These are phyloP conservation scores for Escarpia spicata DNA, from an alignment of 2,888 invertebrate species.

Conservation along the genomic window DNA sequence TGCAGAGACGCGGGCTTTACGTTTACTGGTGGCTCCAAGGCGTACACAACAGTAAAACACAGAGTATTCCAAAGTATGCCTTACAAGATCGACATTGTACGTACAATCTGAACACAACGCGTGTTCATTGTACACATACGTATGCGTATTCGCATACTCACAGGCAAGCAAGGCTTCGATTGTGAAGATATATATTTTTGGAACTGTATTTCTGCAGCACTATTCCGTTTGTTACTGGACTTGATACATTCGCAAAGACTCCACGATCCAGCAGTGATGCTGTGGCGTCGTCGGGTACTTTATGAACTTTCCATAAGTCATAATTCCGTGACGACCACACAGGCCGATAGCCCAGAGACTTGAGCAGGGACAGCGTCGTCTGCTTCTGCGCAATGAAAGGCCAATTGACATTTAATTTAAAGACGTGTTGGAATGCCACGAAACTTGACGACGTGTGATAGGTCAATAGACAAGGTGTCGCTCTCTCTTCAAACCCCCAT, in stretches of 20 bases:
- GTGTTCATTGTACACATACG: not conserved
- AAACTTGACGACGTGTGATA: not conserved
- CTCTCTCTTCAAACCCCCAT: not conserved
- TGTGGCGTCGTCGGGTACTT: not conserved
- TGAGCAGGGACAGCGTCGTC: no score
- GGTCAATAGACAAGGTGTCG: not conserved
- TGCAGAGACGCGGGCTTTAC: not conserved
- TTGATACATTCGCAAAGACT: not conserved
- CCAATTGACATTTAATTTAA: not conserved
- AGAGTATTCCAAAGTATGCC: not conserved
- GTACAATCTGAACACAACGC: not conserved
- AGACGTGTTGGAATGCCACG: not conserved
- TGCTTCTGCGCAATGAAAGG: not conserved
- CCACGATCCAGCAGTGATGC: not conserved
- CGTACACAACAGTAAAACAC: not conserved
- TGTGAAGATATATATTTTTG: conserved; percentile 13
- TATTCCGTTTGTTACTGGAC: not conserved
- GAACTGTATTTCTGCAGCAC: not conserved
- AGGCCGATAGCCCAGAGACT: not conserved
- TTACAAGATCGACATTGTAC: not conserved
- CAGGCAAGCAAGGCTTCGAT: not conserved
- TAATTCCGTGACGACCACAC: not conserved
- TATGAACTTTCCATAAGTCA: conserved; percentile 5
- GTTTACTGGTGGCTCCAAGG: not conserved
- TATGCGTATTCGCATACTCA: not conserved